A percentile compares a stretch with the other conserved stretches of the same genome.
Evolutionary conservation across 2,888 invertebrate species (phyloP).

Genomic region (Drosophila fulvimacula): DNA sequence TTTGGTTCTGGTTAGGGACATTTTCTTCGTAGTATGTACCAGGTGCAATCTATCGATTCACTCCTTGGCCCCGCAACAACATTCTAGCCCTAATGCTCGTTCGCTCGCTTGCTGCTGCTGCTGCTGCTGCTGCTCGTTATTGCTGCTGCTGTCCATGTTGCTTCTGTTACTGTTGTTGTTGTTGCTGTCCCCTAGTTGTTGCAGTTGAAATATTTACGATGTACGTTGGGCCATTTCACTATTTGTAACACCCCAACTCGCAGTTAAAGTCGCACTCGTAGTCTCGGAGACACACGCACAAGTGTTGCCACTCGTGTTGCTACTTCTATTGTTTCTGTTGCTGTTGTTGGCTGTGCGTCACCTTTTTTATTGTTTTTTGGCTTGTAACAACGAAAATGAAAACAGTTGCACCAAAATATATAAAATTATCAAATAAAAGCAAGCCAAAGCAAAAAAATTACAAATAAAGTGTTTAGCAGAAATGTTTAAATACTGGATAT

Average conservation of each 20-base stretch:
- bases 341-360: conserved; percentile 42
- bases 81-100: conserved; percentile 17
- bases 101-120: conserved; percentile 54
- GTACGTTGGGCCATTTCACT: conserved; percentile 79
- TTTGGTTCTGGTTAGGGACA: conserved; percentile 55
- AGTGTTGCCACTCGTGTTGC: conserved; percentile 58
- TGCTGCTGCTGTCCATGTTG: conserved; percentile 52
- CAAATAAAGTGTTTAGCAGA: conserved; percentile 15
- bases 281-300: conserved; percentile 69
- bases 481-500: neutral
- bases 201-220: conserved; percentile 81
- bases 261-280: conserved; percentile 15
- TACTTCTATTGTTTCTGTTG: conserved; percentile 19
- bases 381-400: conserved; percentile 63
- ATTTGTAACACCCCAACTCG: conserved; percentile 62
- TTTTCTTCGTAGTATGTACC: conserved; percentile 68
- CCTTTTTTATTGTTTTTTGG: conserved; percentile 61
- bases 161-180: conserved; percentile 47
- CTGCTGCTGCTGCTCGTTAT: conserved; percentile 72
- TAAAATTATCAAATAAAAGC: conserved; percentile 75
- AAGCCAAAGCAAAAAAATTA: conserved; percentile 25
- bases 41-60: conserved; percentile 81
- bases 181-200: conserved; percentile 67
- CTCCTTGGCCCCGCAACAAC: conserved; percentile 30
- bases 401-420: conserved; percentile 66